These are phyloP conservation scores for Lethocerus indicus DNA, from an alignment of 1,140 invertebrate species.

Conservation along the genomic window DNA sequence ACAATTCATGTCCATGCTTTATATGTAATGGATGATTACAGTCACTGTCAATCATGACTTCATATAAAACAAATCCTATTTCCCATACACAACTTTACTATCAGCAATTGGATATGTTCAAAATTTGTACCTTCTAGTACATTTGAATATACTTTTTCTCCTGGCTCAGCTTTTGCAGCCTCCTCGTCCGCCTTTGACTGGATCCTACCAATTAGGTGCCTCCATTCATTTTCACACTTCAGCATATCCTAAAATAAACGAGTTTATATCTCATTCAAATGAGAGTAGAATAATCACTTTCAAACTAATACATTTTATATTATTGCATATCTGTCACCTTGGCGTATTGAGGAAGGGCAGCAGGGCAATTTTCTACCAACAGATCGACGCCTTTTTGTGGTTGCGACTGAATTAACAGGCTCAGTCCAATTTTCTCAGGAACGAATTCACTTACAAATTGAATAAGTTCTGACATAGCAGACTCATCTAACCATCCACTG, in stretches of 20 bases:
- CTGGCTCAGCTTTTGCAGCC: slow-evolving; percentile 1
- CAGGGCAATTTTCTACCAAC: slow-evolving; percentile 33
- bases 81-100: neutral
- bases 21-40: neutral
- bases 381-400: slow-evolving; percentile 19
- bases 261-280: neutral
- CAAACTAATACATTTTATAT: slow-evolving; percentile 7
- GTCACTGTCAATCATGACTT: neutral
- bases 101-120: neutral
- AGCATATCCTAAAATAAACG: slow-evolving; percentile 11
- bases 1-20: neutral
- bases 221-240: slow-evolving; percentile 13
- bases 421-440: slow-evolving; percentile 15
- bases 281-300: neutral
- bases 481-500: slow-evolving; percentile 17
- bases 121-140: slow-evolving; percentile 8
- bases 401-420: slow-evolving; percentile 18
- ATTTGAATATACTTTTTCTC: slow-evolving; percentile 9
- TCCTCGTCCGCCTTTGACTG: slow-evolving; percentile 14
- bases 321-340: slow-evolving; percentile 26
- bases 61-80: neutral
- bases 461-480: slow-evolving; percentile 16
- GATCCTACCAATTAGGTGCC: slow-evolving; percentile 9
- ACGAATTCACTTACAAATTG: slow-evolving; percentile 20
- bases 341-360: slow-evolving; percentile 34